Evolutionary conservation across 92 coral and sea anemone species (phyloP), one percentile per base, ranked within the genome.

Genomic region (Palythoa heliodiscus): DNA sequence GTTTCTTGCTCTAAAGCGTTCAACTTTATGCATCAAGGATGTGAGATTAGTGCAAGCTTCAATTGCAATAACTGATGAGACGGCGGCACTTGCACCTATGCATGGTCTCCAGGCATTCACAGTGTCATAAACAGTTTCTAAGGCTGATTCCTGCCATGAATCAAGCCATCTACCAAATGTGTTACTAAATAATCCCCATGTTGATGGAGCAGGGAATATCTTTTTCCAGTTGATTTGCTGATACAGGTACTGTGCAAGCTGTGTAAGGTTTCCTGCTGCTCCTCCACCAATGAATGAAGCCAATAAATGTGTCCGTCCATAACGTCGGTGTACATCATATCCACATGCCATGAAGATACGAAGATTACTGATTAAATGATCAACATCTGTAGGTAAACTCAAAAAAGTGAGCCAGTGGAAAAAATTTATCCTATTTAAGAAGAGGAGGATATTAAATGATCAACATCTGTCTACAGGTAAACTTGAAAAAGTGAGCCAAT

Each of bases 81-180:
- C 76, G 2, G 96, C 95, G 38, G 98, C 98, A 87, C 98, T 96
- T 19, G 95, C 92, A 47, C 98, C 98, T 4, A 86, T 82, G 82
- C 98, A 93, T 3, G 96, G 91, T 68, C 94, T 88, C 88, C 91
- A 69, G 5, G 93, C 91, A 81, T 96, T 91, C 19, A 92, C 86
- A 11, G 90, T 76, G 17, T 90, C 87, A 57, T 87, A 95, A 3
- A 92, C 73, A 69, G 91, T 86, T 50, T 87, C 88, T 66, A 94
- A 64, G 20, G 89, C 88, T 16, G 64, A 3, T 17, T 73, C 68
- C 68, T 95, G 94, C 82, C 87, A 89, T 16, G 78, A 76, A 16
- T 90, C 94, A 39, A 91, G 80, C 69, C 84, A 90, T 37, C 47
- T 82, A 6, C 89, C 89, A 39, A 92, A 20, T 7, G 87, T 54